Evolutionary conservation across 2,888 invertebrate species (phyloP).

Genomic region (Venusia cambrica): DNA sequence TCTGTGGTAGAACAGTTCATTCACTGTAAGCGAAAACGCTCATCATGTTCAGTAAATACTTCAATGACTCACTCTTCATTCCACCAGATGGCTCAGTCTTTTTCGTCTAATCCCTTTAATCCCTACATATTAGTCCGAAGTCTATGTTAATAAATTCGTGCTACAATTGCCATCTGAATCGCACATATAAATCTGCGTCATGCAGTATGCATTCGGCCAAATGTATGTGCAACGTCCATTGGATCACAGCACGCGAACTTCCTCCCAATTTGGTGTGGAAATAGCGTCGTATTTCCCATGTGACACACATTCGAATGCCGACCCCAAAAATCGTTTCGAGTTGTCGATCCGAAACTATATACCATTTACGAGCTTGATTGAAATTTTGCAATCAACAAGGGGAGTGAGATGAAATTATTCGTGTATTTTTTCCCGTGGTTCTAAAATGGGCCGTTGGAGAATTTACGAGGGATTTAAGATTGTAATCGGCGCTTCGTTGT

Average conservation of each 20-base stretch:
- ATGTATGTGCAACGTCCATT: slow-evolving; percentile 40
- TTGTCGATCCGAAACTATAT: slow-evolving; percentile 74
- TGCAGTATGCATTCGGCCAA: slow-evolving; percentile 59
- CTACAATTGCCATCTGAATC: slow-evolving; percentile 69
- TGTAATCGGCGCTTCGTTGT: slow-evolving; percentile 75
- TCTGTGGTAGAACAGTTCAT: slow-evolving; percentile 19
- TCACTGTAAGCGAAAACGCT: slow-evolving; percentile 16
- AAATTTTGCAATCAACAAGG: slow-evolving; percentile 80
- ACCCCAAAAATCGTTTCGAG: slow-evolving; percentile 73
- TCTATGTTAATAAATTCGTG: slow-evolving; percentile 63
- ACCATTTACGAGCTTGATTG: slow-evolving; percentile 79
- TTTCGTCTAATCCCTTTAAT: slow-evolving; percentile 54
- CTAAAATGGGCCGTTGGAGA: slow-evolving; percentile 68
- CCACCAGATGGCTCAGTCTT: slow-evolving; percentile 55
- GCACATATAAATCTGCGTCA: slow-evolving; percentile 76
- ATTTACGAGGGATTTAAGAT: slow-evolving; percentile 78
- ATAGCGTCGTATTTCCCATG: slow-evolving; percentile 41
- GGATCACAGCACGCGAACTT: slow-evolving; percentile 34
- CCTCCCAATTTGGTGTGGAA: slow-evolving; percentile 32
- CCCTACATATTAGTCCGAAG: slow-evolving; percentile 60
- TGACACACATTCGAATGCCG: slow-evolving; percentile 37
- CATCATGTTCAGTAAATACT: slow-evolving; percentile 18
- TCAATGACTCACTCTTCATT: slow-evolving; percentile 26
- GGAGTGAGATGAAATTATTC: slow-evolving; percentile 75
- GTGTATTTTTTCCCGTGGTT: slow-evolving; percentile 74